Percentiles rank a stretch among this genome's conserved stretches.
These are phyloP conservation scores for Euwallacea similis DNA, from an alignment of 1,140 invertebrate genomes.

Conservation along the genomic window DNA sequence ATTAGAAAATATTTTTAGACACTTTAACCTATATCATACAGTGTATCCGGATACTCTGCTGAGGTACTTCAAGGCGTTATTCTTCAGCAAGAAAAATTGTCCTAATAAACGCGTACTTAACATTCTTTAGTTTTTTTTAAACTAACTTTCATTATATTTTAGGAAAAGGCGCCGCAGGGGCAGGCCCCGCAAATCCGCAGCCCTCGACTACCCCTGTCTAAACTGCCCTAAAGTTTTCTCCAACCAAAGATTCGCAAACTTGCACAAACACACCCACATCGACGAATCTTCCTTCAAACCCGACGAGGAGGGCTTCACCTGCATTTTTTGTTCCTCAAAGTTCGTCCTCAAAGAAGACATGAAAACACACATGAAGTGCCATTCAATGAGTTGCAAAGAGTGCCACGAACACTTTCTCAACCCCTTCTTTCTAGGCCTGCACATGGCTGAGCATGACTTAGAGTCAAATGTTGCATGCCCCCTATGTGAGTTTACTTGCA, in stretches of 20 bases:
- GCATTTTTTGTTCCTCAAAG: constrained; percentile 21
- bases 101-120: no score
- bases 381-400: constrained; percentile 18
- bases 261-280: constrained; percentile 28
- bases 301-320: constrained; percentile 7
- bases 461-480: constrained; percentile 38
- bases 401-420: constrained; percentile 18
- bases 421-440: constrained; percentile 29
- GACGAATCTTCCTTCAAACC: constrained; percentile 20
- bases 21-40: no score
- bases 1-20: no score
- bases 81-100: no score
- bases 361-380: constrained; percentile 11
- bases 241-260: constrained; percentile 20
- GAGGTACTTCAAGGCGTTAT: no score
- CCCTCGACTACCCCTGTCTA: not conserved
- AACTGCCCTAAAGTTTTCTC: constrained; percentile 15
- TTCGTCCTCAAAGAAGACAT: constrained; percentile 7
- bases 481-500: constrained; percentile 23
- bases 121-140: no score
- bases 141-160: constrained; percentile 11
- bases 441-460: constrained; percentile 31
- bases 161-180: constrained; percentile 22
- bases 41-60: no score
- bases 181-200: constrained; percentile 1